Conservation (phyloP, 2,888 invertebrate species). For the Erynnis tages region DNA sequence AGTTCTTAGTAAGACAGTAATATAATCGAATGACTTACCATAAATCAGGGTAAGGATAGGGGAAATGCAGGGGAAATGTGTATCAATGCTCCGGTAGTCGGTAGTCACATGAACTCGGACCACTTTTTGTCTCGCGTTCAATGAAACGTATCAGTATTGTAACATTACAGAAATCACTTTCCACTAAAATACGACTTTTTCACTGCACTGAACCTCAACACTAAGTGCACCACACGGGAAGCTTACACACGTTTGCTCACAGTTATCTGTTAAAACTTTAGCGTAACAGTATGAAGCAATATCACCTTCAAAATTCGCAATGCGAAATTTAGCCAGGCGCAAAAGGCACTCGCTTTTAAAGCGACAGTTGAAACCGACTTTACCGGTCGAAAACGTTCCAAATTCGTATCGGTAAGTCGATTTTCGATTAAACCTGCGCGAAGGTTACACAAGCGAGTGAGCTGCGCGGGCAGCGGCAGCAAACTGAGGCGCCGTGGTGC, state of each 20-base stretch:
- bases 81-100: constrained; percentile 64
- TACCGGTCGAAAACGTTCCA: constrained; percentile 73
- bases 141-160: constrained; percentile 63
- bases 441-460: constrained; percentile 60
- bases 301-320: constrained; percentile 66
- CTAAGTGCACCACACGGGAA: constrained; percentile 62
- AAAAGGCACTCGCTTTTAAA: constrained; percentile 60
- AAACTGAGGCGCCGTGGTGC: constrained; percentile 66
- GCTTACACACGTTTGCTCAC: constrained; percentile 71
- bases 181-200: constrained; percentile 67
- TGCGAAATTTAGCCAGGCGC: constrained; percentile 67
- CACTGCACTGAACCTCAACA: constrained; percentile 67
- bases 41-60: constrained; percentile 63
- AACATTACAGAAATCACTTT: constrained; percentile 64
- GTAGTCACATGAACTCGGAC: constrained; percentile 64
- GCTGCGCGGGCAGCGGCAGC: constrained; percentile 76
- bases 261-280: constrained; percentile 67
- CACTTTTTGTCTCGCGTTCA: constrained; percentile 66
- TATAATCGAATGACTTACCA: constrained; percentile 55
- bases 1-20: neutral
- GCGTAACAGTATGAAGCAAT: constrained; percentile 70
- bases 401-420: constrained; percentile 63
- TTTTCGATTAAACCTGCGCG: constrained; percentile 41
- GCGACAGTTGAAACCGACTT: constrained; percentile 68
- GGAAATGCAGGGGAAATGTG: constrained; percentile 62